Conservation (phyloP, 2,797 vertebrate species). For the Gymnothorax reevesii region DNA sequence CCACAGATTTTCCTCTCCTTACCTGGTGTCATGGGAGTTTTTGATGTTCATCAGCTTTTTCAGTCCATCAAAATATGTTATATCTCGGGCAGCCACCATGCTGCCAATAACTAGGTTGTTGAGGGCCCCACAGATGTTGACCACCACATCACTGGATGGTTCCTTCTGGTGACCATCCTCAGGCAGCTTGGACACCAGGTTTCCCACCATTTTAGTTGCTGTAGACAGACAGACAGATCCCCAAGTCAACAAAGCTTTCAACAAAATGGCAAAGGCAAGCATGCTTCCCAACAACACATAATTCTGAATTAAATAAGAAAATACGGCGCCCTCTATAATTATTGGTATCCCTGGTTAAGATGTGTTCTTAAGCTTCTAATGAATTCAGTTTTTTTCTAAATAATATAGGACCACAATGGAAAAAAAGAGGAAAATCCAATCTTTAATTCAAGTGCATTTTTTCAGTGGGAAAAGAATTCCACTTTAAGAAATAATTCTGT, state of each 20-base stretch:
- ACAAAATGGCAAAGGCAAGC: not conserved
- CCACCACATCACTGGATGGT: slow-evolving; percentile 76
- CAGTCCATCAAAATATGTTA: slow-evolving; percentile 80
- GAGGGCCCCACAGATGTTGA: slow-evolving; percentile 88
- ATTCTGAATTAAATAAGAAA: not conserved
- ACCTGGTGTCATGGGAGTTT: slow-evolving; percentile 71
- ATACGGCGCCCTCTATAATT: too few species aligned
- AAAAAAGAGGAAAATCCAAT: too few species aligned
- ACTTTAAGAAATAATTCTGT: too few species aligned
- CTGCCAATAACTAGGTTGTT: slow-evolving; percentile 90
- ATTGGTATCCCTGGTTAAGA: too few species aligned
- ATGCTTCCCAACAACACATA: not conserved
- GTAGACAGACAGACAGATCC: slow-evolving; percentile 23
- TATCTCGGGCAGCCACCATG: slow-evolving; percentile 78
- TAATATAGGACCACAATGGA: too few species aligned
- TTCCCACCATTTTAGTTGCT: slow-evolving; percentile 83
- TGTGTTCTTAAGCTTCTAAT: too few species aligned
- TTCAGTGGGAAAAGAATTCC: too few species aligned
- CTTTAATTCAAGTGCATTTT: too few species aligned
- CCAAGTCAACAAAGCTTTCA: slow-evolving; percentile 4
- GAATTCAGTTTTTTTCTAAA: too few species aligned
- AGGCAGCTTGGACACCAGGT: slow-evolving; percentile 82
- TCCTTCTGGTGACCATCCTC: slow-evolving; percentile 63
- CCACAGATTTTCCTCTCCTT: slow-evolving; percentile 14
- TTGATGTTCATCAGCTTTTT: slow-evolving; percentile 82